These are phyloP conservation scores for Solea senegalensis DNA, from an alignment of 2,113 vertebrate species.

Conservation along the genomic window DNA sequence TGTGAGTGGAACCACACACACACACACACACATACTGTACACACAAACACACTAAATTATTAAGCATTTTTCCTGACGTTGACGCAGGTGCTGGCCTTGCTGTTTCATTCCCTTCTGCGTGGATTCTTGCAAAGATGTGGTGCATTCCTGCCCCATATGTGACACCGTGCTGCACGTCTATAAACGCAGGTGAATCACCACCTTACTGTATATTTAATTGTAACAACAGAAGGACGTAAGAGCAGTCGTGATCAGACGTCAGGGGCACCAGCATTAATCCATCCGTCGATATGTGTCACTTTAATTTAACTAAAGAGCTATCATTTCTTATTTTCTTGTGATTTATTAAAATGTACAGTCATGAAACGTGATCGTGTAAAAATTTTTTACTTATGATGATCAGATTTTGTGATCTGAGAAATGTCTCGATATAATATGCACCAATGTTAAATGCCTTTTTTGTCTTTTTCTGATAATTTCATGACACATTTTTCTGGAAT, in stretches of 20 bases:
- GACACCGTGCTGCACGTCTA: slow-evolving; percentile 75
- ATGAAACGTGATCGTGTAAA: not conserved
- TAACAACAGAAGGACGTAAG: too few relatives aligned
- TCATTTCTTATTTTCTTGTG: not conserved
- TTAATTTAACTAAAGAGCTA: not conserved
- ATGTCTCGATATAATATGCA: not conserved
- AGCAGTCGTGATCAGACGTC: too few relatives aligned
- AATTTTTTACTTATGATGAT: not conserved
- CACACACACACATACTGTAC: not conserved
- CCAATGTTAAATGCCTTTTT: too few relatives aligned
- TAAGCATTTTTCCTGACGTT: slow-evolving; percentile 4
- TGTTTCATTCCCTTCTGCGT: slow-evolving; percentile 90
- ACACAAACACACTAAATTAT: not conserved
- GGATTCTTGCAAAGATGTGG: slow-evolving; percentile 85
- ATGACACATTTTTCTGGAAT: too few relatives aligned
- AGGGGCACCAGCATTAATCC: too few relatives aligned
- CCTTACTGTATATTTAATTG: too few relatives aligned
- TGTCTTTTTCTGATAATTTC: too few relatives aligned
- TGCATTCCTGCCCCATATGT: slow-evolving; percentile 87
- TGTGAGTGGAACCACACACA: slow-evolving; percentile 59
- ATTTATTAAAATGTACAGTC: too few relatives aligned
- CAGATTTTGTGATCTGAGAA: not conserved
- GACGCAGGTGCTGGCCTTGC: slow-evolving; percentile 84
- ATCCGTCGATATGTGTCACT: too few relatives aligned
- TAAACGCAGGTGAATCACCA: slow-evolving; percentile 73